Evolutionary conservation across 2,888 invertebrate genomes (phyloP), one percentile per base, ranked within the genome.

Genomic region (Chesias legatella): DNA sequence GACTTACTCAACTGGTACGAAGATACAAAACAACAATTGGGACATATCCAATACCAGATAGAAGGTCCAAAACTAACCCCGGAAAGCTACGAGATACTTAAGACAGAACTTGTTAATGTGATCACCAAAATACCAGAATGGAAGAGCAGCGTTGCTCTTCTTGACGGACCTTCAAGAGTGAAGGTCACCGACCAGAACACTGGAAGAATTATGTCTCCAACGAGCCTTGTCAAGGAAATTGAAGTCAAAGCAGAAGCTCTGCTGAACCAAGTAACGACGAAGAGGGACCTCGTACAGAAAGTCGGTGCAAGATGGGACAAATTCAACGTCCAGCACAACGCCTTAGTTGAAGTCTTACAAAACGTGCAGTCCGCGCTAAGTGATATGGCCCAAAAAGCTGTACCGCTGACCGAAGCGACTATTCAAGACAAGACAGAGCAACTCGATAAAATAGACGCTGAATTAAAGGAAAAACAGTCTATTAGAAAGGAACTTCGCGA

Each of bases 1-100:
- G 95, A 95, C 59, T 89, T 97, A 13, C 76, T 95, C 6, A 93
- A 92, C 57, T 95, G 95, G 94, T 92, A 94, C 56, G 92, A 93
- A 35, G 95, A 95, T 52, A 92, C 93, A 0, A 91, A 91, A 51
- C 94, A 94, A 55, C 95, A 94, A 67, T 75, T 96, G 28, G 92
- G 92, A 33, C 95, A 96, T 57, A 90, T 94, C 45, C 94, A 95
- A 61, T 94, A 95, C 61, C 94, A 95, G 70, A 85, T 94, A 4
- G 94, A 95, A 43, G 93, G 93, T 13, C 92, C 93, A 6, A 94
- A 94, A 69, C 90, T 92, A 0, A 90, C 90, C 1, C 90, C 93
- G 0, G 91, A 92, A 34, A 94, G 94, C 53, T 89, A 96, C 20
- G 91, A 92, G 55, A 86, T 90, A 47, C 84, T 94, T 7, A 90